Evolutionary conservation across 2,797 vertebrate genomes (phyloP).

Genomic region (Catharus ustulatus): DNA sequence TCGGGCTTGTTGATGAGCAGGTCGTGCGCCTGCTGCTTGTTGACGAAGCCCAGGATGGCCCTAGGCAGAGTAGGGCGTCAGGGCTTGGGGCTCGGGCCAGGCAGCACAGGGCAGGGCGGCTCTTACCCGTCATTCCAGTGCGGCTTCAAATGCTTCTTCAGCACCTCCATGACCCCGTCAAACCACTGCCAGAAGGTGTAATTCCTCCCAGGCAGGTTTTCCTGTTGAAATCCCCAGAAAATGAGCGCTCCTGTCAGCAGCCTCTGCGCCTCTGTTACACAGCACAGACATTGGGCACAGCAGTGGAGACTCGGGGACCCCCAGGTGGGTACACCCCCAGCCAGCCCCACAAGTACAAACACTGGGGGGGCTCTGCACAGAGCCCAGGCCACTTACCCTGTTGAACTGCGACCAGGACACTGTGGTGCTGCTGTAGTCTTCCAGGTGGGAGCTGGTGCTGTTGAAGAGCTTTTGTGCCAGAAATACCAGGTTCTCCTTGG

Average conservation of each 20-base stretch:
- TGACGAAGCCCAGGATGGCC: constrained; percentile 94
- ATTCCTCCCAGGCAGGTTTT: constrained; percentile 92
- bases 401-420: constrained; percentile 98
- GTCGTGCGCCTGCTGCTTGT: constrained; percentile 96
- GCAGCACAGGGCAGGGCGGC: neutral
- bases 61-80: constrained; percentile 71
- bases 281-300: accelerated
- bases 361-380: neutral
- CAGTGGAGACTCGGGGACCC: accelerated
- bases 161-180: constrained; percentile 95
- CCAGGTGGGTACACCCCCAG: neutral
- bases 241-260: neutral
- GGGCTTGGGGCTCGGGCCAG: neutral
- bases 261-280: neutral
- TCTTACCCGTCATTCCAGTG: constrained; percentile 97
- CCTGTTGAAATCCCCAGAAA: constrained; percentile 74
- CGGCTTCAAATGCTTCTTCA: constrained; percentile 89
- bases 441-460: constrained; percentile 84
- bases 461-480: constrained; percentile 94
- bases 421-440: constrained; percentile 88
- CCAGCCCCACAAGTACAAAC: neutral
- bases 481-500: constrained; percentile 94
- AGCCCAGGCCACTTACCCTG: constrained; percentile 76
- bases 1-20: constrained; percentile 94
- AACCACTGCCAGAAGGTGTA: constrained; percentile 99